Evolutionary conservation across 2,797 vertebrate species (phyloP).

Genomic region (Intellagama lesueurii): DNA sequence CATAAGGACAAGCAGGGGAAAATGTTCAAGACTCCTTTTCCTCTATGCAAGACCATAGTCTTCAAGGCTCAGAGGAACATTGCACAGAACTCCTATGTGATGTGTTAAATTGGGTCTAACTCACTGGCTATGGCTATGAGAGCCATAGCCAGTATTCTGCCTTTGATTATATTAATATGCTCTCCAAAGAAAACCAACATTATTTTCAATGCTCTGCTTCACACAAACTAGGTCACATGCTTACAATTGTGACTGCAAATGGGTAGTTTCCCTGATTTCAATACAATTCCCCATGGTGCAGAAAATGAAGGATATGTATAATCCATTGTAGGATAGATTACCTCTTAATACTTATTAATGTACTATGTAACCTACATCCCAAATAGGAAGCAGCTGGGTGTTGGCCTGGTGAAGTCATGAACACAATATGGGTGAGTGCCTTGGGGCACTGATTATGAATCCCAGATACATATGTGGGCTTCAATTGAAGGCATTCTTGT

Average conservation of each 20-base stretch:
- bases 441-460: constrained; percentile 35
- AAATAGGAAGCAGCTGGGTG: constrained; percentile 33
- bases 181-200: not conserved
- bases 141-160: too few species aligned
- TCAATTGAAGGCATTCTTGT: constrained; percentile 16
- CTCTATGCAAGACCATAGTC: not conserved
- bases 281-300: constrained; percentile 44
- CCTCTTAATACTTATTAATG: constrained; percentile 27
- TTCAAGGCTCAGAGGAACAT: not conserved
- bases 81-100: not conserved
- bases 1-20: too few species aligned
- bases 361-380: constrained; percentile 7
- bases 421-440: not conserved
- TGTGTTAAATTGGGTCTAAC: not conserved
- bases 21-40: not conserved
- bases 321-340: constrained; percentile 31
- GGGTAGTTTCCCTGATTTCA: constrained; percentile 38
- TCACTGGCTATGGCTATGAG: not conserved
- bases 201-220: constrained; percentile 21
- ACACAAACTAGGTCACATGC: constrained; percentile 45
- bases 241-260: constrained; percentile 50
- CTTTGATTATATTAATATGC: constrained; percentile 11
- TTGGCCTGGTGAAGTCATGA: constrained; percentile 22
- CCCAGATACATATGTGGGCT: constrained; percentile 28
- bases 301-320: constrained; percentile 33